These are phyloP conservation scores for Heliconius congener DNA, from an alignment of 1,140 invertebrate genomes.

Conservation along the genomic window DNA sequence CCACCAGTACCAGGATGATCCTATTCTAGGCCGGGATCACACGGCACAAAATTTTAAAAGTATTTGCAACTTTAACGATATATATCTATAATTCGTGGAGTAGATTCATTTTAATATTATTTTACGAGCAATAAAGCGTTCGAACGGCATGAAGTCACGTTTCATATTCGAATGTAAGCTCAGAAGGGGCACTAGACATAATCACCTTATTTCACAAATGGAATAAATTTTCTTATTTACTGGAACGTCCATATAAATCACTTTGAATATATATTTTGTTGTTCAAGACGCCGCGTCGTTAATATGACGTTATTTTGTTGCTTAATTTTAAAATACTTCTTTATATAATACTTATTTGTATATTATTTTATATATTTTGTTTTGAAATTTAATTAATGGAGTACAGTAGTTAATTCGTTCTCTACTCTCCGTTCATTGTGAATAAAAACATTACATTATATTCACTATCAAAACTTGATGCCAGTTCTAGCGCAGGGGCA, in stretches of 20 bases:
- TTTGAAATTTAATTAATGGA: too few species aligned
- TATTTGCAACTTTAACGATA: not conserved
- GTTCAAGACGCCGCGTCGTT: not conserved
- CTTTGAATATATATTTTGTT: not conserved
- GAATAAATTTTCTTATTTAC: constrained; percentile 37
- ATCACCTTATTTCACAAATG: constrained; percentile 34
- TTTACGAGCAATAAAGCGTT: constrained; percentile 3
- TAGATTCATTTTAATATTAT: constrained; percentile 11
- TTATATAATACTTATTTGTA: not conserved
- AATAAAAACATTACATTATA: too few species aligned
- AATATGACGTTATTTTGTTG: not conserved
- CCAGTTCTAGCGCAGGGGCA: too few species aligned
- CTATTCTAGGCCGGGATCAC: too few species aligned
- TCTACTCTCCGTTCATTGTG: too few species aligned
- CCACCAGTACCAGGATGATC: too few species aligned
- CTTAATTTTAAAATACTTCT: not conserved
- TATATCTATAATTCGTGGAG: not conserved
- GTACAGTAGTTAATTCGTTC: too few species aligned
- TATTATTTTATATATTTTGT: not conserved
- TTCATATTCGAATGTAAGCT: constrained; percentile 25
- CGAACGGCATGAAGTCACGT: constrained; percentile 26
- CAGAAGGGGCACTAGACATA: constrained; percentile 28
- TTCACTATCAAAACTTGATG: too few species aligned
- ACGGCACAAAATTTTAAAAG: too few species aligned
- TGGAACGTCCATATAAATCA: constrained; percentile 24